Evolutionary conservation across 2,888 invertebrate species (phyloP), one percentile per base, ranked within the genome.

Genomic region (Petrolisthes manimaculis): DNA sequence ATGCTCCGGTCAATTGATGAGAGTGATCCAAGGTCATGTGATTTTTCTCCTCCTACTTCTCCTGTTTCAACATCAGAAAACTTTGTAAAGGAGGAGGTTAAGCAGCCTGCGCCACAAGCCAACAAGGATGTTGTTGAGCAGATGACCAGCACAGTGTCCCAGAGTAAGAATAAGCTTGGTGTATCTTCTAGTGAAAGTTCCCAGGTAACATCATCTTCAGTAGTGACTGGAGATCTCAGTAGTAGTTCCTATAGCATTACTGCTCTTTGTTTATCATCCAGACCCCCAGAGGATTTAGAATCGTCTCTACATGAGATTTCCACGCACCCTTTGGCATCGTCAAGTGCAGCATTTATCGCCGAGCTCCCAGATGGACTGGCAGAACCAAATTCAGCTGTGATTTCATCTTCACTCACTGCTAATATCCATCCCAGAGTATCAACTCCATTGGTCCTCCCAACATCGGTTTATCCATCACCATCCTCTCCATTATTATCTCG

Each of bases 1-100:
- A 90, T 90, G 90, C 69, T 90, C 61, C 88, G 90, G 53, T 90
- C 90, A 14, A 90, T 90, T 54, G 86, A 89, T 53, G 90, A 90
- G 74, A 86, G 86, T 79, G 88, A 90, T 55, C 83, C 85, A 3
- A 79, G 71, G n/a, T 80, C 86, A 0, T 90, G 90, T 83, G 85
- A 88, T 67, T 88, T 88, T 79, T 83, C 90, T 79, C 85, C 90
- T 67, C 86, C 88, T 24, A 67, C 90, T 1, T 89, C 89, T 5
- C 89, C 89, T 37, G 85, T 82, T 9, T n/a, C 69, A 37, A 79
- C 24, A 37, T 79, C 82, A 69, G 85, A 89, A 37, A 37, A 18
- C 37, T 79, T 89, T 55, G 78, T 89, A 5, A 82, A 89, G 24
- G 37, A n/a, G n/a, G 75, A 74, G 56, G 69, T 9, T n/a, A 82